These are phyloP conservation scores for Cepphus grylle DNA, from an alignment of 2,113 vertebrate species.

Conservation along the genomic window DNA sequence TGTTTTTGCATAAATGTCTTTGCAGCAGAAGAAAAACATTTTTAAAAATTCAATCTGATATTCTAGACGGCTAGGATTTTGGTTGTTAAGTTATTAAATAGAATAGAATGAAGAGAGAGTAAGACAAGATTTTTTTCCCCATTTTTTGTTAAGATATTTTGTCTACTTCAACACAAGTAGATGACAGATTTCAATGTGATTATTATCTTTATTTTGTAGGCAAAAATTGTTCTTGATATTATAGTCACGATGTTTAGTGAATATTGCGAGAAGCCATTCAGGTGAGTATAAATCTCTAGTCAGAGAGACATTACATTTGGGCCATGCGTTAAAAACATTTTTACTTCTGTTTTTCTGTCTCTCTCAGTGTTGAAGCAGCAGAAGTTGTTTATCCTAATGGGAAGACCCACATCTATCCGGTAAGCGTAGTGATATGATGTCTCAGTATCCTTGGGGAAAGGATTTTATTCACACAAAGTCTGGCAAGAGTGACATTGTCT, in stretches of 20 bases:
- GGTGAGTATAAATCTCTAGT: constrained; percentile 76
- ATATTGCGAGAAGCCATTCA: constrained; percentile 92
- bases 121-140: background rate
- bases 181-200: background rate
- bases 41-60: background rate
- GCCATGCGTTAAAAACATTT: background rate
- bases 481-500: background rate
- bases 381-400: constrained; percentile 91
- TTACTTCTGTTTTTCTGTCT: background rate
- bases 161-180: background rate
- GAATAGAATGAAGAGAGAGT: background rate
- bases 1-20: background rate
- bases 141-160: background rate
- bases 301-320: background rate
- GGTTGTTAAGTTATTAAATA: background rate
- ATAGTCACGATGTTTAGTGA: constrained; percentile 96
- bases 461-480: background rate
- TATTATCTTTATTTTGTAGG: constrained; percentile 74
- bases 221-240: constrained; percentile 93
- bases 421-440: constrained; percentile 49
- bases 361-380: constrained; percentile 84
- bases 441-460: background rate
- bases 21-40: background rate
- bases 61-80: background rate
- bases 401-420: constrained; percentile 82